These are phyloP conservation scores for Drosophila bipectinata DNA, from an alignment of 1,140 invertebrate genomes.

Conservation along the genomic window DNA sequence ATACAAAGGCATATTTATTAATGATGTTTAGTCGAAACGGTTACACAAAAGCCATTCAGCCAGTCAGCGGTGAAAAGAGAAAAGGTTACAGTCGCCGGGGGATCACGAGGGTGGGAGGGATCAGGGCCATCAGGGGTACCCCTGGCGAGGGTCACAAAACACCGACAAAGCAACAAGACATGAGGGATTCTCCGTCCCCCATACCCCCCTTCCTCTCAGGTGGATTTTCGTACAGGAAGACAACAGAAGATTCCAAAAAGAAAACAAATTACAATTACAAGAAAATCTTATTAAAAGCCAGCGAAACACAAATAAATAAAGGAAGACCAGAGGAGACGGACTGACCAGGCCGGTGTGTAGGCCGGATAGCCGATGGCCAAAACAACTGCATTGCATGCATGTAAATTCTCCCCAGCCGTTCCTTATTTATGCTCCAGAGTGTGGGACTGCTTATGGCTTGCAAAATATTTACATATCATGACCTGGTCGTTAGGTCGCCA, in stretches of 20 bases:
- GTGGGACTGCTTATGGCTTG: slow-evolving; percentile 74
- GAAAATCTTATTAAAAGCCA: slow-evolving; percentile 83
- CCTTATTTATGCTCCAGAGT: slow-evolving; percentile 65
- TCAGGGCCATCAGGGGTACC: slow-evolving; percentile 12
- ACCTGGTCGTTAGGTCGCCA: slow-evolving; percentile 72
- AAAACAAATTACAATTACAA: slow-evolving; percentile 84
- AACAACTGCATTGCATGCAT: slow-evolving; percentile 50
- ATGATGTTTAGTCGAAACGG: slow-evolving; percentile 61
- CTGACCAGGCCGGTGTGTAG: slow-evolving; percentile 41
- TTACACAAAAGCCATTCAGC: slow-evolving; percentile 47
- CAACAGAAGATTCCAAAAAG: slow-evolving; percentile 46
- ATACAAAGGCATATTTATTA: slow-evolving; percentile 77
- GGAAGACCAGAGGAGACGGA: slow-evolving; percentile 17
- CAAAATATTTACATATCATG: slow-evolving; percentile 78
- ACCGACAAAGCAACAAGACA: slow-evolving; percentile 63
- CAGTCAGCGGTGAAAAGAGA: slow-evolving; percentile 41
- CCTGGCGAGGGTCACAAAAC: slow-evolving; percentile 51
- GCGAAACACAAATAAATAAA: slow-evolving; percentile 63
- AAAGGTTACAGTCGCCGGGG: slow-evolving; percentile 59
- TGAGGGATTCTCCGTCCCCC: slow-evolving; percentile 21
- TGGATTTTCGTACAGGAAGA: slow-evolving; percentile 41
- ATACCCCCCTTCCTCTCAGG: slow-evolving; percentile 9
- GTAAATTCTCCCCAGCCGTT: slow-evolving; percentile 61
- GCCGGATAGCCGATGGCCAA: slow-evolving; percentile 36
- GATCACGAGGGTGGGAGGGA: not conserved